phyloP scores from a whole-genome alignment of 2,113 vertebrate genomes.

The Macrotus californicus region DNA sequence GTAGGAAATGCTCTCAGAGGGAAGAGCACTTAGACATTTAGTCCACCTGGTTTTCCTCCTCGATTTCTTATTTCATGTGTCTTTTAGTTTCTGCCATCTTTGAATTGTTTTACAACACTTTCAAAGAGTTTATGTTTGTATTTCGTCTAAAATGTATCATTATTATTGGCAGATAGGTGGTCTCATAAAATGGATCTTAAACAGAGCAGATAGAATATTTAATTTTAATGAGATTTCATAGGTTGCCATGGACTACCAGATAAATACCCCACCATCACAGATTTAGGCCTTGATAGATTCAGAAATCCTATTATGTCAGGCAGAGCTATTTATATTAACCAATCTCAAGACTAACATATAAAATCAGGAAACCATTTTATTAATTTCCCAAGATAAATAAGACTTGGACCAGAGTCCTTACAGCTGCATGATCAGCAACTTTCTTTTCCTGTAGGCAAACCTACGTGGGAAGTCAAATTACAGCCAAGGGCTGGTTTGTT shows the following conservation, averaged over 20 bases:
- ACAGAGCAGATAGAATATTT: background rate
- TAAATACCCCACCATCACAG: background rate
- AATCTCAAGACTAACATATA: background rate
- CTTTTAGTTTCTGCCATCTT: background rate
- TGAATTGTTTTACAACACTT: background rate
- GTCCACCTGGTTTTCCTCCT: background rate
- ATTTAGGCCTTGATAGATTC: background rate
- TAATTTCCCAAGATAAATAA: constrained; percentile 38
- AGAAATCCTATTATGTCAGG: background rate
- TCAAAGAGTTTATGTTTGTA: background rate
- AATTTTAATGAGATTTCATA: background rate
- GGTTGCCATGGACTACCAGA: background rate
- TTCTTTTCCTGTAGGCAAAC: constrained; percentile 27
- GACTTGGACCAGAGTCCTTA: background rate
- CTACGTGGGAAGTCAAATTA: constrained; percentile 33
- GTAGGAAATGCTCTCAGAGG: background rate
- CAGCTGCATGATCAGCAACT: background rate
- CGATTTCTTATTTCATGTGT: background rate
- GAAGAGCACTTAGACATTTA: background rate
- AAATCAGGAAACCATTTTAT: background rate
- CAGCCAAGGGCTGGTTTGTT: constrained; percentile 21
- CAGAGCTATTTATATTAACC: background rate
- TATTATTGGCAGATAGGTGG: background rate
- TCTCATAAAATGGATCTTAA: background rate
- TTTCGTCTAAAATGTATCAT: background rate